Evolutionary conservation across 2,113 vertebrate genomes (phyloP), one percentile per base, ranked within the genome.

Genomic region (Zootoca vivipara): DNA sequence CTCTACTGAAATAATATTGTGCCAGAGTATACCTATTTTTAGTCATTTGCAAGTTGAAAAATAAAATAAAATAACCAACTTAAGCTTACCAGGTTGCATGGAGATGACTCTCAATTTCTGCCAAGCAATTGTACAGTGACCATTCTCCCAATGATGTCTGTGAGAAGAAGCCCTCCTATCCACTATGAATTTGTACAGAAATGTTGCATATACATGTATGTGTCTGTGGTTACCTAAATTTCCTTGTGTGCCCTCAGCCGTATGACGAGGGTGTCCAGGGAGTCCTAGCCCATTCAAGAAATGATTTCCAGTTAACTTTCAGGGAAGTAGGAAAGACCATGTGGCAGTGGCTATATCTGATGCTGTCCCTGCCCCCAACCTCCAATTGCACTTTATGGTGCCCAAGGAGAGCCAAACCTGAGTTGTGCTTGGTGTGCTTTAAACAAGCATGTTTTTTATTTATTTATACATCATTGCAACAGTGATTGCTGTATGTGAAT

Each of bases 401-500:
- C 72, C 42, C 67, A 46, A 30, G 13, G 16, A 24, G 10, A 42
- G 18, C 15, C 42, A 28, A 65, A 78, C 28, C 20, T 30, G 28
- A 13, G 30, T 78, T 65, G 16, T 24, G 22, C 26, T 83, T 67
- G 16, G 28, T 28, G 38, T n/a, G 56, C 26, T 85, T 85, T 77
- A 74, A 82, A 40, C 62, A 82, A 70, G 40, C 78, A 67, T 84
- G 30, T 46, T 72, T 2, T 62, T 1, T n/a, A n/a, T n/a, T n/a
- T 28, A 26, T 40, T 58, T 73, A n/a, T 30, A 30, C n/a, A 38
- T 42, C 56, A 83, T 2, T 38, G 79, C 90, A 89, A 85, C 69
- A 70, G 84, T 87, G 81, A 70, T 8, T 85, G 40, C 0, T 88
- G n/a, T 40, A 33, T 86, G n/a, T 81, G 33, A 35, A 81, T 91